Base-by-base conservation (phyloP, 2,797 vertebrate genomes). In the Chaenodraco wilsoni region DNA sequence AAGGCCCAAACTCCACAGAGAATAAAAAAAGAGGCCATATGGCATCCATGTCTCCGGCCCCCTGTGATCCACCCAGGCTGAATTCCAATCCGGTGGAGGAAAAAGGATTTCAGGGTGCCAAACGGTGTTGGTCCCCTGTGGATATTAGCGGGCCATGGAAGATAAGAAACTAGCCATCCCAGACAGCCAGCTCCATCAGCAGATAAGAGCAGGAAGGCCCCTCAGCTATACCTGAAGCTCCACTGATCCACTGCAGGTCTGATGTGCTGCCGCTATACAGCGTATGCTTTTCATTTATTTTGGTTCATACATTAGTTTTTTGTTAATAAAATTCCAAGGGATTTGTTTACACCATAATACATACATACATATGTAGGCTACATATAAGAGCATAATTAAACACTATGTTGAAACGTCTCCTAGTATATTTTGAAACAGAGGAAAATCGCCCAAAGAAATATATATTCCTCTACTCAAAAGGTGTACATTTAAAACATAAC, bases 1-100 rank as follows among this genome's bases (percentile, higher is more conserved):
- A 76, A 90, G 88, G 83, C 81, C 82, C 54, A 5, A 77, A 79
- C 76, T 91, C 91, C 88, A 66, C 81, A 40, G 92, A 86, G 90
- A 86, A 88, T 84, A 77, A 81, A 74, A 79, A 82, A 77, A 43
- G 43, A 58, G 85, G 85, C 87, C 93, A 93, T 93, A 94, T 94
- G 93, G 94, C 88, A 90, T 76, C 81, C 81, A 84, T 70, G 83
- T 88, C 86, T 78, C 65, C 73, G 87, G 83, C 87, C 87, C 84
- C 84, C 81, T 52, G 59, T 91, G 85, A 92, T 88, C 90, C 88
- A 88, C 87, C 82, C 82, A 69, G 80, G 69, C 88, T 87, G 84
- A 89, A 85, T 92, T 81, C 84, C 80, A 82, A 85, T 88, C 82
- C 86, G 62, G 72, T 71, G 74, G 7, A 76, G 68, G 51, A 72